phyloP scores from a whole-genome alignment of 2,113 vertebrate genomes.

The Macroglossus sobrinus region DNA sequence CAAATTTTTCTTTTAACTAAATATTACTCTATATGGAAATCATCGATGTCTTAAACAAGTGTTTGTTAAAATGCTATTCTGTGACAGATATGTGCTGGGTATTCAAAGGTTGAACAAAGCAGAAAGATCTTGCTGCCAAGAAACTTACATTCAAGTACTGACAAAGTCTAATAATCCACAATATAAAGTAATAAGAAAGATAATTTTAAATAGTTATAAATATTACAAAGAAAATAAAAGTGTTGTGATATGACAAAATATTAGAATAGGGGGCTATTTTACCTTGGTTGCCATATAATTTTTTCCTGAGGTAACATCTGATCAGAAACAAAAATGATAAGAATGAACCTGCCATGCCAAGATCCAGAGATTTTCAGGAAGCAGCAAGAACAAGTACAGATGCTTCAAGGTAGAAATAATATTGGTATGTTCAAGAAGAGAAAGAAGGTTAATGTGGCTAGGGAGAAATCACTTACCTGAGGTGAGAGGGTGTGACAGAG shows the following conservation, averaged over 20 bases:
- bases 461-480: neutral
- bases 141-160: neutral
- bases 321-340: neutral
- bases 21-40: neutral
- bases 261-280: neutral
- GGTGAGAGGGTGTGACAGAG: too few relatives aligned
- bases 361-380: neutral
- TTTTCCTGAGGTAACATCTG: neutral
- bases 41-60: neutral
- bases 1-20: neutral
- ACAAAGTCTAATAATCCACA: neutral
- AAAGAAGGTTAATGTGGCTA: neutral
- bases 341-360: neutral
- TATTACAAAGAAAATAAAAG: neutral
- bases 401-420: neutral
- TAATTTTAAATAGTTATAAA: neutral
- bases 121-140: neutral
- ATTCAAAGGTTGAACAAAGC: neutral
- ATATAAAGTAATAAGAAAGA: neutral
- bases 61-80: neutral
- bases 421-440: neutral
- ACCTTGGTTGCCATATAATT: neutral
- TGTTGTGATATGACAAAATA: neutral
- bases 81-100: neutral
- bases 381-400: neutral